Evolutionary conservation across 2,797 vertebrate genomes (phyloP), one percentile per base, ranked within the genome.

Genomic region (Leuciscus waleckii): DNA sequence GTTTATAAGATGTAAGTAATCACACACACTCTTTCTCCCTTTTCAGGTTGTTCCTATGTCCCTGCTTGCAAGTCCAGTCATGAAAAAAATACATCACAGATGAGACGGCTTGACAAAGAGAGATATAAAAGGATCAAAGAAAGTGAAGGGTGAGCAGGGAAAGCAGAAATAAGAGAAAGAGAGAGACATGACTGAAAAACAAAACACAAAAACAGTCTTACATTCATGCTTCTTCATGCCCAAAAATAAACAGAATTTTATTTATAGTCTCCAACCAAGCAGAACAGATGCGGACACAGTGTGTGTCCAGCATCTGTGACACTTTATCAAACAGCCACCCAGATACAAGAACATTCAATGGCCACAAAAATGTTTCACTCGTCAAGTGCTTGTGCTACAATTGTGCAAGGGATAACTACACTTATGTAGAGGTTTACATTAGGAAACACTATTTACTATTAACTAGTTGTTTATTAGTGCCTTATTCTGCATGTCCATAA

Each of bases 211-310:
- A 67, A 54, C 75, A 70, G 73, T 78, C 17, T 29, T 68, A 41
- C 39, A 56, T 82, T 75, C 70, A 85, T 54, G 29, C 26, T 49
- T 86, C 81, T 79, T 67, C 76, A 73, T 82, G 81, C 51, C 65
- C 54, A 35, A 39, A 80, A 76, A 86, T 76, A 65, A 85, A 56
- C 23, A 1, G 39, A 69, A 74, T 89, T 86, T 83, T 86, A 89
- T 85, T 87, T 81, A 85, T 29, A 49, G 54, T 82, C 74, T 70
- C 54, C 41, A 46, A 10, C 29, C 73, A 79, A 89, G 81, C 58
- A 26, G 75, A 46, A 83, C 85, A 56, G 74, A 85, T 85, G 78
- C 49, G 14, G 51, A 79, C 80, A 83, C 70, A 39, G 78, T 35
- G n/a, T 76, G 51, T 21, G 29, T 74, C 32, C 79, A 16, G 70